Base-by-base conservation (phyloP, 1,140 invertebrate genomes). In the Drosophila auraria region DNA sequence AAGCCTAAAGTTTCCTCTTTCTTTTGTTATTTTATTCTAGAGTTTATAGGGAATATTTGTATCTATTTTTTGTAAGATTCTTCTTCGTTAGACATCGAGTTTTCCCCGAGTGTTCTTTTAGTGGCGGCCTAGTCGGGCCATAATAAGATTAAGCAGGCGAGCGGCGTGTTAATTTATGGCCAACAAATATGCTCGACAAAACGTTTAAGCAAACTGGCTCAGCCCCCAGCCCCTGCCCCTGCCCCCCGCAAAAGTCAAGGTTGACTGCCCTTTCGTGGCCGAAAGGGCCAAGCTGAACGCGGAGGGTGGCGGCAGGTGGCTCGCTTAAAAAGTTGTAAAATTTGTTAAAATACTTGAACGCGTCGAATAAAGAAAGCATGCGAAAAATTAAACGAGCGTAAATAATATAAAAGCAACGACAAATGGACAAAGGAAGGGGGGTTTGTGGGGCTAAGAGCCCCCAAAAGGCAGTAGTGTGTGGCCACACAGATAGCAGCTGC, bases 321-420 rank as follows among this genome's bases (percentile, higher is more conserved):
- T 58, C 75, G 80, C 80, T 83, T 83, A 83, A 83, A 83, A 83
- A 83, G 81, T 83, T 83, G 80, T 83, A 83, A 83, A 83, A 83
- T 83, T 83, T 79, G 80, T 83, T 74, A 79, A 83, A 82, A 83
- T 82, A 83, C 80, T 83, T 79, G 75, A 79, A 75, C 69, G 68
- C 60, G 74, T 62, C 61, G 62, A 68, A 78, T 64, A 64, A 74
- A 73, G 61, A 74, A 69, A 54, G 68, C 68, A 74, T 61, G 80
- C 72, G 61, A 83, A 83, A 83, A 83, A 83, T 75, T 83, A 83
- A 83, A 71, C 80, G 82, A 83, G 80, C 80, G 80, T 83, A 83
- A 83, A 83, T 79, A 83, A 83, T 75, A 83, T 75, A 75, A 83
- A 79, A 83, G 59, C 69, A 75, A 42, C 74, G 70, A 83, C 60